These are phyloP conservation scores for Drosophila acutilabella DNA, from an alignment of 2,888 invertebrate species.

Conservation along the genomic window DNA sequence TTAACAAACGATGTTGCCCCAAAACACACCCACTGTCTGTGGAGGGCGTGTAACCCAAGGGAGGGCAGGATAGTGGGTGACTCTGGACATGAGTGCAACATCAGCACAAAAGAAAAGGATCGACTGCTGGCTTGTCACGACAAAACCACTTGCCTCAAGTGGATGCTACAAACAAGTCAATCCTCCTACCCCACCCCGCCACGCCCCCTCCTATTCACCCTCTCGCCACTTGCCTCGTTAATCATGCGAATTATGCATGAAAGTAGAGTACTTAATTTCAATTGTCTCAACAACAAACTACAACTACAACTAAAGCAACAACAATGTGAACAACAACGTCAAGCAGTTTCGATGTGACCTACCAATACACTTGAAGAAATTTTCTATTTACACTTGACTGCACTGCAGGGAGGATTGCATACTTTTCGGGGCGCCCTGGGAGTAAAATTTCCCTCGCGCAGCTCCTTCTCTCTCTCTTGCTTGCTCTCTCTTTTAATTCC, in stretches of 20 bases:
- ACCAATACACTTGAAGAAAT: constrained; percentile 79
- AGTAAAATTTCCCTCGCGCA: constrained; percentile 65
- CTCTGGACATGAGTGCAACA: constrained; percentile 49
- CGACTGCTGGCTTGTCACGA: constrained; percentile 65
- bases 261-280: constrained; percentile 81
- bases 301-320: constrained; percentile 37
- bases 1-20: constrained; percentile 65
- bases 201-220: background rate
- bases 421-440: constrained; percentile 39
- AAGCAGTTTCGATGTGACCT: constrained; percentile 75
- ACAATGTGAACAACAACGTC: constrained; percentile 30
- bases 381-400: constrained; percentile 79
- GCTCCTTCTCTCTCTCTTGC: constrained; percentile 8
- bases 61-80: background rate
- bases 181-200: constrained; percentile 5
- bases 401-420: constrained; percentile 57
- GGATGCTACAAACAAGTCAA: constrained; percentile 34
- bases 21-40: constrained; percentile 24
- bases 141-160: constrained; percentile 67
- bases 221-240: constrained; percentile 61
- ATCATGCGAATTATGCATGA: constrained; percentile 81
- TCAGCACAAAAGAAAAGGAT: constrained; percentile 67
- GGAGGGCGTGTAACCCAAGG: background rate
- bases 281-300: constrained; percentile 74
- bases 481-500: constrained; percentile 5